Evolutionary conservation across 2,113 vertebrate species (phyloP).

Genomic region (Pao palembangensis): DNA sequence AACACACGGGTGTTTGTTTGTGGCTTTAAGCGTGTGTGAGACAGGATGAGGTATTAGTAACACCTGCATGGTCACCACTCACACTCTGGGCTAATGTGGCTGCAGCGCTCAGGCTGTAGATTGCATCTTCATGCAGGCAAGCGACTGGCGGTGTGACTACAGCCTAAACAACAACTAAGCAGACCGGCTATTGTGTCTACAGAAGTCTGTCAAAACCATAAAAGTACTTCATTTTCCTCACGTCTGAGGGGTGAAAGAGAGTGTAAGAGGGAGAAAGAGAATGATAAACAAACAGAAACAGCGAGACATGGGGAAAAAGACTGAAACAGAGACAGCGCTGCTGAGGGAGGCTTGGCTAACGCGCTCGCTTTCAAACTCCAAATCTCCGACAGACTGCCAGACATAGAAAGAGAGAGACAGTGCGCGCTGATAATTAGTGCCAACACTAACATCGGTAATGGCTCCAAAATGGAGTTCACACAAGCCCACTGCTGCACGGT

Average conservation of each 20-base stretch:
- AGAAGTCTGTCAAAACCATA: conserved; percentile 41
- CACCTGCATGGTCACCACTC: conserved; percentile 53
- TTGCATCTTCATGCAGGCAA: conserved; percentile 67
- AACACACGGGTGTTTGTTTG: conserved; percentile 21
- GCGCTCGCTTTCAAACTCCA: conserved; percentile 43
- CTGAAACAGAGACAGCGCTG: conserved; percentile 53
- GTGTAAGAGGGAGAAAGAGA: conserved; percentile 31
- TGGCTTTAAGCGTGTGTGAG: conserved; percentile 16
- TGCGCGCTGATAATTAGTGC: conserved; percentile 66
- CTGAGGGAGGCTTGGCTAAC: conserved; percentile 42
- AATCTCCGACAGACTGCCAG: conserved; percentile 56
- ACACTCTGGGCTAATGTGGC: conserved; percentile 28
- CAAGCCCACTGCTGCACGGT: conserved; percentile 46
- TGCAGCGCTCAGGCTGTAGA: conserved; percentile 45
- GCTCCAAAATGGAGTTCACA: conserved; percentile 70
- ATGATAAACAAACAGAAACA: conserved; percentile 52
- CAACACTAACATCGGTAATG: conserved; percentile 73
- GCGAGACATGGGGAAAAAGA: conserved; percentile 33
- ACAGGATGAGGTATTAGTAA: conserved; percentile 34
- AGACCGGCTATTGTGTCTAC: conserved; percentile 54
- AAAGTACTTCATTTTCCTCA: conserved; percentile 48
- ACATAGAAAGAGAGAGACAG: conserved; percentile 47
- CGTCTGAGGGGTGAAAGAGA: conserved; percentile 48
- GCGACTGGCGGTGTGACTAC: conserved; percentile 45
- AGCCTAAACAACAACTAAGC: conserved; percentile 59